phyloP scores from a whole-genome alignment of 2,113 vertebrate genomes.

The Dromiciops gliroides region DNA sequence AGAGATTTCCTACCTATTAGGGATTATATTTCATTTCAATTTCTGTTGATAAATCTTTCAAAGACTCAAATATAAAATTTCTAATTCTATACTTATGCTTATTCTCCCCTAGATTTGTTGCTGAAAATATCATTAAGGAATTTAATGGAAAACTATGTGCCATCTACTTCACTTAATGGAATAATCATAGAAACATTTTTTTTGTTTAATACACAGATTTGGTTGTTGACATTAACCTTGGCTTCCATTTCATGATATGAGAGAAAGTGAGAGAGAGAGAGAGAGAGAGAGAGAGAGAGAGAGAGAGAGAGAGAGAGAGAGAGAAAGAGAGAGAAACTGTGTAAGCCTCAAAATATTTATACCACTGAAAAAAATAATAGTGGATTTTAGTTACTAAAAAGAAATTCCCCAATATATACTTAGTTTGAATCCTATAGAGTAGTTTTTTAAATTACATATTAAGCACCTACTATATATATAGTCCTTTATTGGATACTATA shows the following conservation, averaged over 20 bases:
- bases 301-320: no score
- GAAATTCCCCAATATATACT: neutral
- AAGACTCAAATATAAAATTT: neutral
- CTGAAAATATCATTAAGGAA: constrained; percentile 49
- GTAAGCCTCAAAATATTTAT: neutral
- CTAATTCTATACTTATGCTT: constrained; percentile 33
- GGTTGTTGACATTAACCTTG: neutral
- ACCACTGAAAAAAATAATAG: neutral
- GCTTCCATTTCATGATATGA: constrained; percentile 5
- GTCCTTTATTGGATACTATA: neutral
- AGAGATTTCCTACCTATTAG: constrained; percentile 6
- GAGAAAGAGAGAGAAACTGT: neutral
- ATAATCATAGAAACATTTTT: constrained; percentile 26
- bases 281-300: no score
- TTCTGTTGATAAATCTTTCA: constrained; percentile 8
- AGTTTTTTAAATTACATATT: neutral
- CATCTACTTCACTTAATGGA: constrained; percentile 32
- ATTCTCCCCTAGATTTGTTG: constrained; percentile 36
- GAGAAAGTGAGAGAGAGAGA: no score
- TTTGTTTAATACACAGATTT: constrained; percentile 20
- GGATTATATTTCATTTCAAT: neutral
- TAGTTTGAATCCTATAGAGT: neutral
- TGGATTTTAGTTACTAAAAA: neutral
- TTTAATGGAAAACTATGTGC: constrained; percentile 19
- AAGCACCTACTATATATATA: neutral